phyloP scores from a whole-genome alignment of 2,888 invertebrate species.

The Drosophila infuscata region DNA sequence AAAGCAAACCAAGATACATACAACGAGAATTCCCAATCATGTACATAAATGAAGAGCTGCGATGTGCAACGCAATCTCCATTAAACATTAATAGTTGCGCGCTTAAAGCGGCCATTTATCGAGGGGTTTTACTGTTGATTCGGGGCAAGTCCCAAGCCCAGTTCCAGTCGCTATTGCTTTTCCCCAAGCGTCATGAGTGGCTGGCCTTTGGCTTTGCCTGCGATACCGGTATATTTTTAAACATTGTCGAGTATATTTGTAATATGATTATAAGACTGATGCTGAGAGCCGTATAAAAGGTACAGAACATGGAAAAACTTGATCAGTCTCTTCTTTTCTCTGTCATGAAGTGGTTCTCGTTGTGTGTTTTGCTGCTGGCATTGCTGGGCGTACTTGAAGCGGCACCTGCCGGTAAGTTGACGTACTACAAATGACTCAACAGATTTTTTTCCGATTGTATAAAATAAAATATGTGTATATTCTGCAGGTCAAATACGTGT shows the following conservation, averaged over 20 bases:
- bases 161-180: neutral
- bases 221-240: slow-evolving; percentile 11
- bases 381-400: slow-evolving; percentile 26
- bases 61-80: too few species aligned
- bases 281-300: slow-evolving; percentile 29
- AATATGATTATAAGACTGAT: too few species aligned
- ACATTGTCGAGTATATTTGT: neutral
- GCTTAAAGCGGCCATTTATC: too few species aligned
- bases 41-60: too few species aligned
- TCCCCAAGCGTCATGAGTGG: neutral
- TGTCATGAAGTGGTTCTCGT: slow-evolving; percentile 43
- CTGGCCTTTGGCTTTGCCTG: slow-evolving; percentile 20
- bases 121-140: too few species aligned
- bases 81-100: too few species aligned
- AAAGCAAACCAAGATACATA: too few species aligned
- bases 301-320: neutral
- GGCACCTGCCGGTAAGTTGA: slow-evolving; percentile 42
- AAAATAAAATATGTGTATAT: neutral
- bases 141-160: slow-evolving; percentile 33
- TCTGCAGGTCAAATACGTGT: slow-evolving; percentile 37
- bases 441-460: too few species aligned
- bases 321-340: slow-evolving; percentile 17
- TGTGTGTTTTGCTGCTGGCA: slow-evolving; percentile 33
- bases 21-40: too few species aligned
- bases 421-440: neutral